Percentiles rank a stretch among this genome's conserved stretches.
Evolutionary conservation across 2,888 invertebrate genomes (phyloP).

Genomic region (Andricus quercusramuli): DNA sequence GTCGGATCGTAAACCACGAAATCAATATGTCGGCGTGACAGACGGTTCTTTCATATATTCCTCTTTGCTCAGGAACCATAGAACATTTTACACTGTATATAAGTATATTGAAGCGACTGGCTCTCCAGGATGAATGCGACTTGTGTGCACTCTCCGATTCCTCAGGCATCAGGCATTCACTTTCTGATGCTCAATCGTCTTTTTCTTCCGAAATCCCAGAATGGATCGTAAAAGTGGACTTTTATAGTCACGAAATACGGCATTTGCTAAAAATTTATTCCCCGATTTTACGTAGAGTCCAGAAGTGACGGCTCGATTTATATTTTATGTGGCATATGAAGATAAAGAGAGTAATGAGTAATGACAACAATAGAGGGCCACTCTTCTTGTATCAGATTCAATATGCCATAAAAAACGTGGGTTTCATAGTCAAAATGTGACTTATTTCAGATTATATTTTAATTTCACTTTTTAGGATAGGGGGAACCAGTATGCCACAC

Average conservation of each 20-base stretch:
- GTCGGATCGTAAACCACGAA: conserved; percentile 41
- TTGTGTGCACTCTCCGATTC: conserved; percentile 20
- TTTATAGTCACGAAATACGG: conserved; percentile 36
- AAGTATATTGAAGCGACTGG: conserved; percentile 18
- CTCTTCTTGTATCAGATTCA: too few relatives aligned
- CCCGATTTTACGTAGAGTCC: too few relatives aligned
- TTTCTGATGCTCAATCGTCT: conserved; percentile 19
- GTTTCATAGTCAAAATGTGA: too few relatives aligned
- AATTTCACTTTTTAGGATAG: too few relatives aligned
- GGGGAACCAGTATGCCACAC: too few relatives aligned
- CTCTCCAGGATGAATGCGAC: conserved; percentile 23
- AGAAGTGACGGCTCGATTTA: too few relatives aligned
- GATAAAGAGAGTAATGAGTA: too few relatives aligned
- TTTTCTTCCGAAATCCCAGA: conserved; percentile 23
- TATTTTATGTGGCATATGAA: too few relatives aligned
- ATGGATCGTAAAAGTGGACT: conserved; percentile 35
- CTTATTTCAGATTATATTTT: too few relatives aligned
- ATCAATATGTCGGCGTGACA: conserved; percentile 41
- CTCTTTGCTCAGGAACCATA: conserved; percentile 36
- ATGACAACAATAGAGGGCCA: too few relatives aligned
- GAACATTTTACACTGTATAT: not conserved
- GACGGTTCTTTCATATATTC: conserved; percentile 41
- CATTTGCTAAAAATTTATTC: conserved; percentile 12
- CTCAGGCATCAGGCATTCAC: conserved; percentile 8
- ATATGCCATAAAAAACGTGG: too few relatives aligned